Evolutionary conservation across 2,888 invertebrate species (phyloP), one percentile per base, ranked within the genome.

Genomic region (Plebejus argus): DNA sequence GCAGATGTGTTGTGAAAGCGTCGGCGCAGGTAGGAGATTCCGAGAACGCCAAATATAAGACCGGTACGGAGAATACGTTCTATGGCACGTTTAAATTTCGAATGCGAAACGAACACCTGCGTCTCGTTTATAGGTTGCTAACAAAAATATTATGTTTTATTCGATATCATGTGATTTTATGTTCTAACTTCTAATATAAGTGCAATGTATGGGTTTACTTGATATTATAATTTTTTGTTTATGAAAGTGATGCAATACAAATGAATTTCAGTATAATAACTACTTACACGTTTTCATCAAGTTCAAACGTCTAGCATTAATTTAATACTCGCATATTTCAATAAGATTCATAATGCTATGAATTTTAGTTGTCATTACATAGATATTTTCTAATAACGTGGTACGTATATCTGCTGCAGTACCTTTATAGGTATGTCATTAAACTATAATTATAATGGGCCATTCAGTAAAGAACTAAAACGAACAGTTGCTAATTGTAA

Each of bases 31-130:
- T 93, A 93, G 86, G 89, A 87, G 88, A 86, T 93, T 93, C 93
- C 84, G 83, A 90, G 93, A 93, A 94, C 88, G 88, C 90, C 92
- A 90, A 94, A 93, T 93, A 92, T 92, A 93, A 92, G 92, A 90
- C 89, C 86, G 84, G 83, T 92, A 91, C 91, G 87, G 83, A 87
- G 91, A 93, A 93, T 86, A 88, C 88, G 87, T 89, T 90, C 90
- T 90, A 89, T 86, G 84, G 87, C 85, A 83, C 86, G 86, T 85
- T 87, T 85, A 83, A 86, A 87, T 81, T 86, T 87, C 85, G 80
- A 82, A 83, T 86, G 88, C 87, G 87, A 88, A 89, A 87, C 82
- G 86, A 86, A 89, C 91, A 90, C 90, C 91, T 91, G 90, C 88
- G 83, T 81, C 79, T 66, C 12, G 1, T 28, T 28, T 66, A 66